Conservation (phyloP, 2,797 vertebrate species). For the Nannoperca obscura region DNA sequence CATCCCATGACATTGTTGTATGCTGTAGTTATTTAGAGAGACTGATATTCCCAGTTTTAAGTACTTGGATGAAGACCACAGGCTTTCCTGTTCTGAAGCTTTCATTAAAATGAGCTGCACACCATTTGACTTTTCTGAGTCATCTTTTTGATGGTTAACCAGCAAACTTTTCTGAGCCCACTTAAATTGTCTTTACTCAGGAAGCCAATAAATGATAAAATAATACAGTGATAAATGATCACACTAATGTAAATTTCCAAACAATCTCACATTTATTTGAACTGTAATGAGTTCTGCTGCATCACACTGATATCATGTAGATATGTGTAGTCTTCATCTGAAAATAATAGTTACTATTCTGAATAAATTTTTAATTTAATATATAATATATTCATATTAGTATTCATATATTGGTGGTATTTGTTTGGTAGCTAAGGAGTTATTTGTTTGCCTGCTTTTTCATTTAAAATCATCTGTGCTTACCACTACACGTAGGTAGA, state of each 20-base stretch:
- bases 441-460: conserved; percentile 14
- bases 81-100: neutral
- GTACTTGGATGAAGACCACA: conserved; percentile 6
- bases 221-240: neutral
- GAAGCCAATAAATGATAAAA: neutral
- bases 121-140: conserved; percentile 11
- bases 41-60: conserved; percentile 12
- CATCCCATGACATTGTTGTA: neutral
- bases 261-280: neutral
- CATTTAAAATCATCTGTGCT: conserved; percentile 21
- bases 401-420: neutral
- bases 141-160: neutral
- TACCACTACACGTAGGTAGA: conserved; percentile 4
- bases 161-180: neutral
- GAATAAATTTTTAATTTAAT: neutral
- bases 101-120: conserved; percentile 21
- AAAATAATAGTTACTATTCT: neutral
- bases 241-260: neutral
- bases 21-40: neutral
- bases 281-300: neutral
- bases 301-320: neutral
- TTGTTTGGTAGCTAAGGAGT: conserved; percentile 12
- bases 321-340: neutral
- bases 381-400: neutral
- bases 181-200: neutral